Evolutionary conservation across 2,797 vertebrate genomes (phyloP), one percentile per base, ranked within the genome.

Genomic region (Argya squamiceps): DNA sequence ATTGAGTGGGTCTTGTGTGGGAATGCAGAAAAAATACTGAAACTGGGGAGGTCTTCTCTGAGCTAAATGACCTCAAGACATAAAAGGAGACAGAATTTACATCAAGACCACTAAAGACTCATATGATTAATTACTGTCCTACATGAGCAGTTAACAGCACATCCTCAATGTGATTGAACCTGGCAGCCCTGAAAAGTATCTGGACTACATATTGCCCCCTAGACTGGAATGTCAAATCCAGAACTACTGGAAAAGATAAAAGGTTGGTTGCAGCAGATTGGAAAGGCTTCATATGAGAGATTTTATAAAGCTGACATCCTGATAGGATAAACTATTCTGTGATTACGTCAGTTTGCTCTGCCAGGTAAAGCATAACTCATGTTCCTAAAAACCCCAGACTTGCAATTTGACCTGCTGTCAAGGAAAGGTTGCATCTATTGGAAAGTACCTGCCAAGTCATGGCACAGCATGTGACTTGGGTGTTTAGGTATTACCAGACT

Each of bases 151-250:
- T 53, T 68, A 55, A 55, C 26, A 68, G 11, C 19, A 32, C 2
- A 6, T 34, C 5, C 13, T 55, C 41, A 68, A 8, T 15, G 21
- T 32, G 32, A 47, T 15, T 36, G 36, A 43, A 24, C 9, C 15
- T 68, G 34, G 9, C 32, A 47, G 41, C 17, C 22, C 34, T 15
- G 26, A 27, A 32, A 64, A 56, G 18, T 75, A 41, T 5, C 62
- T 47, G 27, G 19, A 15, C 24, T 34, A 30, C 0, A 0, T 62
- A 53, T 41, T 53, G 34, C 34, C 16, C 16, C 2, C 5, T 6
- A 13, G 32, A n/a, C 6, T 37, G 27, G 41, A 56, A 43, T 75
- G 47, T 62, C 11, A 53, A 67, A 53, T 7, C 12, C 30, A 60
- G 10, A 81, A 46, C 24, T 36, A 46, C 46, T 23, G 17, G 30